Evolutionary conservation across 2,113 vertebrate species (phyloP), one percentile per base, ranked within the genome.

Genomic region (Gopherus flavomarginatus): DNA sequence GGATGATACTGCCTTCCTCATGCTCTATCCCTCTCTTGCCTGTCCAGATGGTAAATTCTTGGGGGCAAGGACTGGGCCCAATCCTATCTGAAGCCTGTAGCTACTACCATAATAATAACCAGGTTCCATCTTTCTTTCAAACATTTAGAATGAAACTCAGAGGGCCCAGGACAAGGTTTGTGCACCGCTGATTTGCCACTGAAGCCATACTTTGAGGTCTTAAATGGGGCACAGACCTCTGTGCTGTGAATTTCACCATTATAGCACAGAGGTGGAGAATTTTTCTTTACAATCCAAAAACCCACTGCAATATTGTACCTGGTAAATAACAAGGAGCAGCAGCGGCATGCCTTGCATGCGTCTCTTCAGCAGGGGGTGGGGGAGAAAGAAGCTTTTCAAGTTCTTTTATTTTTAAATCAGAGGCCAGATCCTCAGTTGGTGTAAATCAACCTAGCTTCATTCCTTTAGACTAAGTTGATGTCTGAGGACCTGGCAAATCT

Each of bases 101-200:
- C 27, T 24, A 26, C 47, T 38, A 59, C 89, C 86, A 77, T 22
- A 35, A 31, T 75, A 1, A 5, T 5, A 83, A 27, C n/a, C 82
- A 69, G 5, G 0, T 50, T 5, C 3, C 79, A 31, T 11, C 85
- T 47, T 80, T 42, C 31, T 4, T 0, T 1, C 0, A 19, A 87
- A 22, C 10, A 86, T 84, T 14, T 72, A 26, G 35, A 82, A 56
- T 8, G 52, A 59, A 78, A 84, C 9, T 65, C 35, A 44, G 14
- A 87, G 0, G 9, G 24, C 4, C 27, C 42, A 94, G 59, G 29
- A 54, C 7, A 12, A 86, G 26, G 84, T 35, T 38, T n/a, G 75
- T 27, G 27, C 38, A 29, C n/a, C 5, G 13, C 77, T 16, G 78
- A 38, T 54, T 0, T 1, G 8, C 21, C 29, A 42, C 38, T 47